Percentiles rank a stretch among this genome's conserved stretches.
These are phyloP conservation scores for Ceyx melanurus DNA, from an alignment of 2,113 vertebrate genomes.

Conservation along the genomic window DNA sequence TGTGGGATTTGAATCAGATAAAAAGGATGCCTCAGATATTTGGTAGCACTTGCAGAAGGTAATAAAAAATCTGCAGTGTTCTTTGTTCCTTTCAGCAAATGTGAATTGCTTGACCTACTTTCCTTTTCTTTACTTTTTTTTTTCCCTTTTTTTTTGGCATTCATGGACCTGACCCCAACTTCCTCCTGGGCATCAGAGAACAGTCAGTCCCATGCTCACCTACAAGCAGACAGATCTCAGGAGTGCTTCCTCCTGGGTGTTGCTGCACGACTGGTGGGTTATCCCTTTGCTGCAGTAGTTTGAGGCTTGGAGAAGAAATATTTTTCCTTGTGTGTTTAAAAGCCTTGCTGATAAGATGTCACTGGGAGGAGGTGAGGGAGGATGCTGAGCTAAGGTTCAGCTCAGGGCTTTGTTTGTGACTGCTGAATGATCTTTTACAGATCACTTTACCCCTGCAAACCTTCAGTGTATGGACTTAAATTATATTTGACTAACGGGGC, in stretches of 20 bases:
- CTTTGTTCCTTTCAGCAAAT: slow-evolving; percentile 24
- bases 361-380: not conserved
- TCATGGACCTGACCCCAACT: not conserved
- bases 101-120: slow-evolving; percentile 51
- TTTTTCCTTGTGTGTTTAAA: not conserved
- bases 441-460: not conserved
- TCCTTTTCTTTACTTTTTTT: not conserved
- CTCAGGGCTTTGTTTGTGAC: not conserved
- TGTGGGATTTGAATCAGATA: slow-evolving; percentile 57
- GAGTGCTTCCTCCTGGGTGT: not conserved
- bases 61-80: slow-evolving; percentile 8
- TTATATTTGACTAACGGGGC: not conserved
- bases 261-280: not conserved
- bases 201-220: rapidly evolving
- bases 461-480: rapidly evolving
- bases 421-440: not conserved
- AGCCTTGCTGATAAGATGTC: not conserved
- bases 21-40: slow-evolving; percentile 37
- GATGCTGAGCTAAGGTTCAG: not conserved
- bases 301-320: not conserved
- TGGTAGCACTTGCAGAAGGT: slow-evolving; percentile 44
- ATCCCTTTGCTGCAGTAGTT: not conserved
- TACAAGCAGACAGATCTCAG: not conserved
- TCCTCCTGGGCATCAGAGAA: not conserved
- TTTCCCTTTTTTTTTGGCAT: not conserved